Conservation (phyloP, 2,888 invertebrate species). For the Polylopha cassiicola region DNA sequence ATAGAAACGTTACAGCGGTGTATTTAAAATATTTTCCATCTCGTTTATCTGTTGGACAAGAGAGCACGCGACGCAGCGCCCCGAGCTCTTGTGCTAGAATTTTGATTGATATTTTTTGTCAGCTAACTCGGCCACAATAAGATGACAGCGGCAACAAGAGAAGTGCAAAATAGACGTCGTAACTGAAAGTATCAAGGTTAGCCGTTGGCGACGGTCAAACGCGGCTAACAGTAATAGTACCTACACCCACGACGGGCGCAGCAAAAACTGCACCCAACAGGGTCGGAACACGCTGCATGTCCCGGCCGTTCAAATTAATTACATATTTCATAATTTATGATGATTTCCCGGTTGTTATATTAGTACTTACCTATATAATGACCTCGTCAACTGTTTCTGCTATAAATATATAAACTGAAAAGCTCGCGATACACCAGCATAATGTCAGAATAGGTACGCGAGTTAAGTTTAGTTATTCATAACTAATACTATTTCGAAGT, state of each 20-base stretch:
- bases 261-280: conserved; percentile 63
- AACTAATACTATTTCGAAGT: no score
- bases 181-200: conserved; percentile 77
- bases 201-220: conserved; percentile 62
- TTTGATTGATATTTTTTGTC: conserved; percentile 78
- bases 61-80: conserved; percentile 55
- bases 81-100: conserved; percentile 75
- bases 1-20: conserved; percentile 38
- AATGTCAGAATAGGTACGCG: no score
- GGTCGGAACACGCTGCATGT: conserved; percentile 57
- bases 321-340: conserved; percentile 57
- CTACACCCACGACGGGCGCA: conserved; percentile 51
- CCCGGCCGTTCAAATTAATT: conserved; percentile 63
- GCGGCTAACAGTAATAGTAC: conserved; percentile 70
- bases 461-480: no score
- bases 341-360: no score
- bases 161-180: conserved; percentile 72
- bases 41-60: conserved; percentile 53
- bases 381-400: no score
- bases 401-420: no score
- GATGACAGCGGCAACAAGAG: conserved; percentile 74
- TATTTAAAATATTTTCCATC: conserved; percentile 48
- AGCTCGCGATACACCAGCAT: no score
- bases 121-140: conserved; percentile 73
- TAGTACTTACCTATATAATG: no score